Percentiles rank a stretch among this genome's conserved stretches.
These are phyloP conservation scores for Drosophila tropicalis DNA, from an alignment of 1,140 invertebrate genomes.

Conservation along the genomic window DNA sequence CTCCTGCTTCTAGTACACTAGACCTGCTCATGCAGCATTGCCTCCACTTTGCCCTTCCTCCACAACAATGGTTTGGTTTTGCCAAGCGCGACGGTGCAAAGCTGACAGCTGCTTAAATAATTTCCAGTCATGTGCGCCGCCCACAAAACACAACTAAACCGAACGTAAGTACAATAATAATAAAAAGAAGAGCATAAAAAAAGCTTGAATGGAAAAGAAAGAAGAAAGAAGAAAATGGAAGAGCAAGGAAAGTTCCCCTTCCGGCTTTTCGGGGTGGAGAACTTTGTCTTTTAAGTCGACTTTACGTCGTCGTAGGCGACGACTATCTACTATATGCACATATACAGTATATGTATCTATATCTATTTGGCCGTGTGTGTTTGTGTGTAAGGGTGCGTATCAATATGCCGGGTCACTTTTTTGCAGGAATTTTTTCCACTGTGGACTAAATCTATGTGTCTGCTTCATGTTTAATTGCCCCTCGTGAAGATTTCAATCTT, in stretches of 20 bases:
- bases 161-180: conserved; percentile 43
- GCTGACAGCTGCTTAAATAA: conserved; percentile 65
- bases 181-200: conserved; percentile 22
- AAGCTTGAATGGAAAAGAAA: background rate
- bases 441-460: conserved; percentile 46
- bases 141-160: conserved; percentile 64
- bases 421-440: background rate
- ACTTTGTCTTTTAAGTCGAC: conserved; percentile 54
- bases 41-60: background rate
- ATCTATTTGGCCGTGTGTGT: background rate
- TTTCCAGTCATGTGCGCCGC: conserved; percentile 64
- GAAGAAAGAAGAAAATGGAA: conserved; percentile 33
- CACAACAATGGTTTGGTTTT: conserved; percentile 34
- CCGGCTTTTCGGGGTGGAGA: conserved; percentile 39
- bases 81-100: conserved; percentile 61
- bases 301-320: conserved; percentile 52
- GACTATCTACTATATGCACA: background rate
- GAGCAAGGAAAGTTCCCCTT: conserved; percentile 38
- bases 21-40: background rate
- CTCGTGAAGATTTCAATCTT: conserved; percentile 65
- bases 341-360: background rate
- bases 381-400: conserved; percentile 30
- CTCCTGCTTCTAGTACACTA: background rate
- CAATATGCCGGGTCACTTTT: conserved; percentile 55
- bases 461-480: conserved; percentile 62